Evolutionary conservation across 1,140 invertebrate genomes (phyloP), one percentile per base, ranked within the genome.

Genomic region (Brachionus asplanchnoidis): DNA sequence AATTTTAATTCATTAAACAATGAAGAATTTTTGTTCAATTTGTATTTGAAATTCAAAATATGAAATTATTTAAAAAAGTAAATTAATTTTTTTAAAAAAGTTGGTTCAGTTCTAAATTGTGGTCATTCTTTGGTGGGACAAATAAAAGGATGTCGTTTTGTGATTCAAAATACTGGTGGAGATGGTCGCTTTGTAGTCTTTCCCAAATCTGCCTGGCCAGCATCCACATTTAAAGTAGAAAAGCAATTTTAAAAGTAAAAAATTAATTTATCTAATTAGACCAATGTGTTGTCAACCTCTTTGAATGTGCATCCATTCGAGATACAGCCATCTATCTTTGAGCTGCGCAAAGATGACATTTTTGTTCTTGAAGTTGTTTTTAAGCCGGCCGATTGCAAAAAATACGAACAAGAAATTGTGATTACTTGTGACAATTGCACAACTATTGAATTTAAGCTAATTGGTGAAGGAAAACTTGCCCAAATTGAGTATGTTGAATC

Each of bases 361-460:
- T 88, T 87, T 14, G 66, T 88, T 1, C 85, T 90, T 20, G 89
- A 90, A 84, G 86, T 90, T 11, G 75, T 87, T 8, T 90, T 90
- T 78, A 86, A 82, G 42, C 89, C 89, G 44, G 85, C 85, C 7
- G 28, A 85, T 20, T 86, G 87, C 6, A 86, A 87, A 79, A 84
- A 36, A 11, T 89, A 86, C 85, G 80, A 84, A 1, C 86, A 88
- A 68, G 87, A 88, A 42, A 85, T 90, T 23, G 86, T 87, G 7
- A 87, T 90, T 36, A 84, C 89, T 53, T 90, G 89, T 88, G 89
- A 90, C 84, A 90, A 90, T 85, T 90, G 89, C 84, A 88, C 89
- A 28, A 87, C 88, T 1, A 87, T 87, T 85, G 86, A 89, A 77
- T 89, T 89, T 79, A 87, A 85, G 12, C 14, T 90, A 0, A 87